A percentile compares a stretch with the other conserved stretches of the same genome.
Conservation (phyloP, 2,888 invertebrate species). For the Andricus quercusramuli region DNA sequence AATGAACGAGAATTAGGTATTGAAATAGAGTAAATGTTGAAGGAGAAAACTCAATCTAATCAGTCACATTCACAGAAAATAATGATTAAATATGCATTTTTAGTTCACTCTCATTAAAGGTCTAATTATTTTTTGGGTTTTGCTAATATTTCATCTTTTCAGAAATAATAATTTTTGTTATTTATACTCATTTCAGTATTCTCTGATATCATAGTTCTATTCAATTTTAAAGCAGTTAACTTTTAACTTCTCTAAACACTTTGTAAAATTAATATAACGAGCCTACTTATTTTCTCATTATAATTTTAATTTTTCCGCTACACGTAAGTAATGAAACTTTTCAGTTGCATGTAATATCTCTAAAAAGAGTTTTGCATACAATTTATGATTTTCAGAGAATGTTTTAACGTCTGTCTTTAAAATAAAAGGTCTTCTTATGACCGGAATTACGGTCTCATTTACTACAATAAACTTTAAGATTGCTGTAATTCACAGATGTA, state of each 20-base stretch:
- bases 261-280: no score
- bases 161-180: no score
- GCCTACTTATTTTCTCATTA: background rate
- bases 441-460: constrained; percentile 17
- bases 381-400: background rate
- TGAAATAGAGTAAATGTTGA: background rate
- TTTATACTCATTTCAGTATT: no score
- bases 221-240: no score
- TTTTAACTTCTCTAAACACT: no score
- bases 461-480: background rate
- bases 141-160: no score
- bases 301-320: background rate
- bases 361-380: background rate
- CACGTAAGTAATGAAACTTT: background rate
- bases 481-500: background rate
- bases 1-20: constrained; percentile 6
- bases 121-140: no score
- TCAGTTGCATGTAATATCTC: background rate
- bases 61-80: background rate
- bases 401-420: background rate
- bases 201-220: no score
- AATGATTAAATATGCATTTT: background rate
- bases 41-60: background rate
- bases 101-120: background rate
- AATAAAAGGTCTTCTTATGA: constrained; percentile 10